A percentile compares a stretch with the other conserved stretches of the same genome.
Evolutionary conservation across 1,140 invertebrate species (phyloP).

Genomic region (Euura saliciscinereae): DNA sequence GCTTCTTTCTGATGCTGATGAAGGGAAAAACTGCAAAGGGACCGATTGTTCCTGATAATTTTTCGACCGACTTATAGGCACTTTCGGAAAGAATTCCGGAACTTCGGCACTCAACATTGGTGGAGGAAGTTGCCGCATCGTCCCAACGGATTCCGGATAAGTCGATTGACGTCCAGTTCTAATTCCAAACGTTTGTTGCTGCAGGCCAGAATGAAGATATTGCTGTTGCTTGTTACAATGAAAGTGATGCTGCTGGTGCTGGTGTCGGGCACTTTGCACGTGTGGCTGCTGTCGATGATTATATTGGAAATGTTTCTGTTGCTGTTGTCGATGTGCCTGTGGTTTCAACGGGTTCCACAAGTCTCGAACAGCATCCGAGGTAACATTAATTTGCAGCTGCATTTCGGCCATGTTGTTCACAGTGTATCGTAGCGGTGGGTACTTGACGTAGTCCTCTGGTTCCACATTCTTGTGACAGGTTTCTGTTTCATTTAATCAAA

Average conservation of each 20-base stretch:
- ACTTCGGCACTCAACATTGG: slow-evolving; percentile 47
- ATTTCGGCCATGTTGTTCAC: slow-evolving; percentile 41
- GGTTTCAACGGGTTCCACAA: slow-evolving; percentile 36
- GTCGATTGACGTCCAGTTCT: slow-evolving; percentile 18
- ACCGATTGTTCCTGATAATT: slow-evolving; percentile 23
- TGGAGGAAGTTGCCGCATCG: slow-evolving; percentile 7
- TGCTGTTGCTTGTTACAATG: slow-evolving; percentile 20
- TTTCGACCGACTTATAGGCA: slow-evolving; percentile 14
- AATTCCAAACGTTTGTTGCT: slow-evolving; percentile 22
- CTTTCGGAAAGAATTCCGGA: slow-evolving; percentile 53
- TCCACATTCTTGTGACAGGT: background rate
- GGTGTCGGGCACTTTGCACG: background rate
- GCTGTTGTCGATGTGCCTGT: background rate
- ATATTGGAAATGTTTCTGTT: background rate
- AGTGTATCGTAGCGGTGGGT: slow-evolving; percentile 35
- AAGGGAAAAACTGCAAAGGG: slow-evolving; percentile 37
- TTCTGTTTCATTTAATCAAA: slow-evolving; percentile 8
- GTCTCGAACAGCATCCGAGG: slow-evolving; percentile 34
- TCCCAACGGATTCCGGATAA: slow-evolving; percentile 20
- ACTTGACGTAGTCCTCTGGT: slow-evolving; percentile 19
- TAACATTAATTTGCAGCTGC: slow-evolving; percentile 40
- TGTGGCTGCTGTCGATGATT: background rate
- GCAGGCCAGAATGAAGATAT: slow-evolving; percentile 19
- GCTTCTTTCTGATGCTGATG: slow-evolving; percentile 28
- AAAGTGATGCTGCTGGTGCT: slow-evolving; percentile 14